phyloP scores from a whole-genome alignment of 2,797 vertebrate species.

The Lacerta agilis region DNA sequence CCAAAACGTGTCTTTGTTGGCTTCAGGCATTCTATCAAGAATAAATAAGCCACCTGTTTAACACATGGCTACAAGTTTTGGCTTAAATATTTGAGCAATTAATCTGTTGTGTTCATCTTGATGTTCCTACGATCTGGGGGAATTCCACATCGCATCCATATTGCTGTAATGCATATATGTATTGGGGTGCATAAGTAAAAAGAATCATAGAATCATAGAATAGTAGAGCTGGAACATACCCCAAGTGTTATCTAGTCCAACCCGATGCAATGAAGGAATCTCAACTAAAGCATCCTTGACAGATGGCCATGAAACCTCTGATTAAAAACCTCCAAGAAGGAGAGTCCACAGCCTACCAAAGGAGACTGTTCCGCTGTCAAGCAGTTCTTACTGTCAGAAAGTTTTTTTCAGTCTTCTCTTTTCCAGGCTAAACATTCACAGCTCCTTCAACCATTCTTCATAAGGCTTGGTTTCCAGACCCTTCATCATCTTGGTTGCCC shows the following conservation, averaged over 20 bases:
- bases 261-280: too few species aligned
- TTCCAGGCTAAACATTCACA: too few species aligned
- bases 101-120: background rate
- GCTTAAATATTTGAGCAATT: constrained; percentile 10
- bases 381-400: too few species aligned
- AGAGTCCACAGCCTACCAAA: background rate
- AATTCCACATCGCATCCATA: constrained; percentile 20
- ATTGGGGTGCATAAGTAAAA: background rate
- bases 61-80: background rate
- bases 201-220: background rate
- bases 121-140: constrained; percentile 17
- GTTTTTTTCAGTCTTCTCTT: too few species aligned
- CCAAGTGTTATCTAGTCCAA: too few species aligned
- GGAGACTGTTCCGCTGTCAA: too few species aligned
- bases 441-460: too few species aligned
- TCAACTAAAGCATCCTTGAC: too few species aligned
- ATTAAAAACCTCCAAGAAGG: too few species aligned
- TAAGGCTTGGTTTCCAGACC: too few species aligned
- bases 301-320: too few species aligned
- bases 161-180: background rate
- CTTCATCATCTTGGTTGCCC: background rate
- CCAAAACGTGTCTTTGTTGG: constrained; percentile 28
- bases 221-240: too few species aligned
- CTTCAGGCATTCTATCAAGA: background rate
- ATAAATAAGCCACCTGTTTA: constrained; percentile 11